Evolutionary conservation across 2,113 vertebrate species (phyloP), one percentile per base, ranked within the genome.

Genomic region (Caretta caretta): DNA sequence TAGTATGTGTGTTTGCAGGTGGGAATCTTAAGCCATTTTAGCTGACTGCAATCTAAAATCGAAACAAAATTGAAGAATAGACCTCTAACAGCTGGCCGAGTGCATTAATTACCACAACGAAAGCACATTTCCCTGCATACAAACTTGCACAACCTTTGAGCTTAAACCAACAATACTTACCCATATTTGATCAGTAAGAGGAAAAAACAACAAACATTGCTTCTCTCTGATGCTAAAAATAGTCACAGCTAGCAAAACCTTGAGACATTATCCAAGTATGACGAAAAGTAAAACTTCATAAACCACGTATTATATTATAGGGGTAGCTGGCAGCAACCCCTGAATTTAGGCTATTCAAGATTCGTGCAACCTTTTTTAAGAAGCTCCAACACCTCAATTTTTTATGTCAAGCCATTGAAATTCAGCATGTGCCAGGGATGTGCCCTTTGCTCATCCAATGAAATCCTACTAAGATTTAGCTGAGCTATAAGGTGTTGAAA

Each of bases 401-500:
- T 84, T 90, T 86, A 50, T 56, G 91, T 54, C 19, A 83, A 84
- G 86, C 90, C 82, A 87, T 50, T 1, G 6, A 75, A 83, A 83
- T 62, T 75, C 53, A 42, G 69, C 76, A 94, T 38, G 76, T 69
- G 69, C n/a, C 69, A 75, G 69, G 17, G 69, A 72, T 38, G 69
- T 42, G 19, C 79, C 87, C 59, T 93, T 85, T 22, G 27, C 38
- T 59, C 42, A 86, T 93, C 88, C 84, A 93, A 83, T 93, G 88
- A 88, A 93, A 92, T 27, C 29, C 31, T 86, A 50, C 76, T 87
- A 65, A 91, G 87, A 93, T 96, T 2, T 76, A 53, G 95, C 57
- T 95, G 86, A 96, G 80, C 87, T 93, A 85, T 3, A 87, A 76
- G 12, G 38, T 89, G 88, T 95, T 90, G 65, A 48, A 90, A 94